A percentile compares a stretch with the other conserved stretches of the same genome.
These are phyloP conservation scores for Onthophagus taurus DNA, from an alignment of 1,140 invertebrate genomes.

Conservation along the genomic window DNA sequence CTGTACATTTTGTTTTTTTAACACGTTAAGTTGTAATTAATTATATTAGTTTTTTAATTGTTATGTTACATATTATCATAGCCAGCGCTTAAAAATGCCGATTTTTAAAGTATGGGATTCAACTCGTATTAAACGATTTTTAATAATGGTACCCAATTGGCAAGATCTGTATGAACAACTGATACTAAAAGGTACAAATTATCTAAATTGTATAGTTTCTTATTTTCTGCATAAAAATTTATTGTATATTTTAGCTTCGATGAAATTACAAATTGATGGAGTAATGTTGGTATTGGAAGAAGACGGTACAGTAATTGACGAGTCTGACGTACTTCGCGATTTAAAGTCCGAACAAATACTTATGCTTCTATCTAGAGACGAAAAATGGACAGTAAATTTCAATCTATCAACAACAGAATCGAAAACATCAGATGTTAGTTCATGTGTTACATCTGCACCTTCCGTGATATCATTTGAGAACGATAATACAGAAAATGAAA, in stretches of 20 bases:
- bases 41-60: too few species aligned
- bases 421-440: background rate
- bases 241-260: background rate
- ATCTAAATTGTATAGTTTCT: background rate
- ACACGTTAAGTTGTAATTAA: too few species aligned
- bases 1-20: too few species aligned
- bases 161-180: background rate
- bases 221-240: too few species aligned
- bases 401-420: background rate
- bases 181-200: constrained; percentile 1
- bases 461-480: too few species aligned
- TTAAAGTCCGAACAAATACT: background rate
- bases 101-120: constrained; percentile 1
- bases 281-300: background rate
- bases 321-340: background rate
- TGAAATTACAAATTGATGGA: background rate
- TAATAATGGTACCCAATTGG: background rate
- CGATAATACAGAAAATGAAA: too few species aligned
- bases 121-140: background rate
- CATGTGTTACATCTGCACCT: background rate
- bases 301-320: background rate
- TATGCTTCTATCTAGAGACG: background rate
- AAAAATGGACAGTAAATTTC: constrained; percentile 1
- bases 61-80: too few species aligned
- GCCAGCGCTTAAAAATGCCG: background rate